Conservation (phyloP, 2,113 vertebrate genomes). For the Apteryx owenii region DNA sequence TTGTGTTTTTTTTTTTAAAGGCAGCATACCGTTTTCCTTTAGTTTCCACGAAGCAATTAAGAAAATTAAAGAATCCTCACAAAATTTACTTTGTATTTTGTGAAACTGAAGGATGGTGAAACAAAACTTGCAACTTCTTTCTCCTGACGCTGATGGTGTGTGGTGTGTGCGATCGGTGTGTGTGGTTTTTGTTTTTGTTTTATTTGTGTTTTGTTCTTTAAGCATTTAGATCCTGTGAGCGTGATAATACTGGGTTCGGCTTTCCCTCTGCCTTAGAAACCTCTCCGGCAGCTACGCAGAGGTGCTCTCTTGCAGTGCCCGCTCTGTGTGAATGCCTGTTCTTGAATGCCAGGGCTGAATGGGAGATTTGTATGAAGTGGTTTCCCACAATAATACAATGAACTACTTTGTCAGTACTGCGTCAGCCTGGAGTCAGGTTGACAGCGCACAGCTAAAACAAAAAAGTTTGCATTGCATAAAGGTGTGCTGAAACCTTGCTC, state of each 20-base stretch:
- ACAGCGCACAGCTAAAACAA: conserved; percentile 7
- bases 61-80: neutral
- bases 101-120: neutral
- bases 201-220: neutral
- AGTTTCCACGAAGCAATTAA: neutral
- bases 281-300: conserved; percentile 46
- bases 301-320: conserved; percentile 56
- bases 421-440: conserved; percentile 66
- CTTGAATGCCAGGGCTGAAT: conserved; percentile 56
- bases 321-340: conserved; percentile 72
- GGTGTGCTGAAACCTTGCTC: conserved; percentile 53
- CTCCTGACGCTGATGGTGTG: neutral
- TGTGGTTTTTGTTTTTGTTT: neutral
- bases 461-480: conserved; percentile 37
- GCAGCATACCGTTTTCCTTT: neutral
- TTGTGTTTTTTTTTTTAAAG: too few species aligned
- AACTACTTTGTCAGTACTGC: conserved; percentile 68
- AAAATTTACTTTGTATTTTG: neutral
- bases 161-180: neutral
- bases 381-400: conserved; percentile 83
- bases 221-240: neutral
- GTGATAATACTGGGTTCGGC: neutral
- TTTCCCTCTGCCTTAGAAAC: conserved; percentile 39
- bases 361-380: conserved; percentile 69
- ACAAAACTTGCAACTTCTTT: neutral